phyloP scores from a whole-genome alignment of 2,113 vertebrate genomes.

The Ahaetulla prasina region DNA sequence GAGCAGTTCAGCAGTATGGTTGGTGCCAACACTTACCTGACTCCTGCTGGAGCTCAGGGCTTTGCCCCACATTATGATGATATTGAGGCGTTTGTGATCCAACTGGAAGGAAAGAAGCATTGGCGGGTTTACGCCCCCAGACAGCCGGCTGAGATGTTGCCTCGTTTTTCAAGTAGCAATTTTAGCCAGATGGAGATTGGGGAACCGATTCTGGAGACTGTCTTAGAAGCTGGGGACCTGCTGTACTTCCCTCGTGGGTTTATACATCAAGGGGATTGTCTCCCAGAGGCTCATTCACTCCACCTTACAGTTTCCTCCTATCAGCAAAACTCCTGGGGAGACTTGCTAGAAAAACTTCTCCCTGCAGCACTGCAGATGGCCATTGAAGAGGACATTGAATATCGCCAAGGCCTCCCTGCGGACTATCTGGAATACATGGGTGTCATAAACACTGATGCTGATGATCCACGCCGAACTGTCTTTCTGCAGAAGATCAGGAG shows the following conservation, averaged over 20 bases:
- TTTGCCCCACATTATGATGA: slow-evolving; percentile 98
- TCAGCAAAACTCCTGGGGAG: slow-evolving; percentile 94
- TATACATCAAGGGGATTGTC: slow-evolving; percentile 89
- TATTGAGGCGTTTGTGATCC: slow-evolving; percentile 94
- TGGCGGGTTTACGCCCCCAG: slow-evolving; percentile 92
- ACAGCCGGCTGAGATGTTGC: slow-evolving; percentile 59
- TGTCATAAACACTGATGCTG: slow-evolving; percentile 82
- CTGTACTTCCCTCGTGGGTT: slow-evolving; percentile 95
- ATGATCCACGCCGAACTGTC: slow-evolving; percentile 69
- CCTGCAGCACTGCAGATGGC: slow-evolving; percentile 88
- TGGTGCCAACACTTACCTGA: slow-evolving; percentile 92
- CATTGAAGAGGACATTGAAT: slow-evolving; percentile 90
- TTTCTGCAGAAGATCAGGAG: slow-evolving; percentile 78
- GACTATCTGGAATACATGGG: slow-evolving; percentile 92
- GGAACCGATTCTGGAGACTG: slow-evolving; percentile 81
- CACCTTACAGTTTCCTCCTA: slow-evolving; percentile 93
- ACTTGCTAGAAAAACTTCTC: slow-evolving; percentile 84
- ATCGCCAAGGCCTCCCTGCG: slow-evolving; percentile 84
- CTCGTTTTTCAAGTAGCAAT: slow-evolving; percentile 74
- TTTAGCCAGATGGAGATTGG: slow-evolving; percentile 81
- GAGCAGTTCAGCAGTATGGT: slow-evolving; percentile 93
- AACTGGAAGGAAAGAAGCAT: slow-evolving; percentile 93
- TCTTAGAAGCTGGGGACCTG: slow-evolving; percentile 88
- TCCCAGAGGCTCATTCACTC: slow-evolving; percentile 82
- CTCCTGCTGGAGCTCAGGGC: slow-evolving; percentile 87